A percentile compares a stretch with the other conserved stretches of the same genome.
Evolutionary conservation across 2,888 invertebrate genomes (phyloP).

Genomic region (Eurytoma adleriae): DNA sequence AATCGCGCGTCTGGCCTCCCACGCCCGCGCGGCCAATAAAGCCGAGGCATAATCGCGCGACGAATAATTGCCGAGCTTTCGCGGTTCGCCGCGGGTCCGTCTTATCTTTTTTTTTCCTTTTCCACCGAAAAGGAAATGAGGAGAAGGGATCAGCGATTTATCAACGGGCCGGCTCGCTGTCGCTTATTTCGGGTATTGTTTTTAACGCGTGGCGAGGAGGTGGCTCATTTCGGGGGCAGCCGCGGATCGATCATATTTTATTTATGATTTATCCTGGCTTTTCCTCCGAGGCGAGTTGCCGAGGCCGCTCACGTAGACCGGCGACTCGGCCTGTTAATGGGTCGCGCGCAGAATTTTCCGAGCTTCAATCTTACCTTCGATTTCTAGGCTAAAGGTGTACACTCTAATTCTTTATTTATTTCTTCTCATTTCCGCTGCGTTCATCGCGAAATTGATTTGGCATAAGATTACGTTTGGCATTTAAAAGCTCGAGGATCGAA

Average conservation of each 20-base stretch:
- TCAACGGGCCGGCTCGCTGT: not conserved
- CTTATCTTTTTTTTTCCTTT: not conserved
- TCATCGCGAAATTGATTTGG: too few relatives aligned
- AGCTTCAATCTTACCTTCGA: too few relatives aligned
- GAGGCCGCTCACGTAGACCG: too few relatives aligned
- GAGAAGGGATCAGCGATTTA: not conserved
- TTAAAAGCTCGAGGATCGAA: too few relatives aligned
- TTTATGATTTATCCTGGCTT: slow-evolving; percentile 31
- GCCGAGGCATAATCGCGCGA: not conserved
- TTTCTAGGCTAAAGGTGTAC: too few relatives aligned
- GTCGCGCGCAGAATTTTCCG: too few relatives aligned
- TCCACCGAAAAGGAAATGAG: not conserved
- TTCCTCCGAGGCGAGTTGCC: not conserved
- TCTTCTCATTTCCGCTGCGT: too few relatives aligned
- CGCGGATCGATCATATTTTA: slow-evolving; percentile 37
- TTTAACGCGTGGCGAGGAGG: slow-evolving; percentile 14
- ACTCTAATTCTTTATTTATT: too few relatives aligned
- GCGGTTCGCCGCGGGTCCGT: not conserved
- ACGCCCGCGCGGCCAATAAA: not conserved
- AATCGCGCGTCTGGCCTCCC: not conserved
- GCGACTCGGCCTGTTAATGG: too few relatives aligned
- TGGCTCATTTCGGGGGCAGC: not conserved
- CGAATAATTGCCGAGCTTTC: slow-evolving; percentile 14
- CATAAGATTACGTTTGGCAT: too few relatives aligned
- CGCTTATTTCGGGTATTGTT: slow-evolving; percentile 21